Evolutionary conservation across 2,797 vertebrate genomes (phyloP).

Genomic region (Garrulus glandarius): DNA sequence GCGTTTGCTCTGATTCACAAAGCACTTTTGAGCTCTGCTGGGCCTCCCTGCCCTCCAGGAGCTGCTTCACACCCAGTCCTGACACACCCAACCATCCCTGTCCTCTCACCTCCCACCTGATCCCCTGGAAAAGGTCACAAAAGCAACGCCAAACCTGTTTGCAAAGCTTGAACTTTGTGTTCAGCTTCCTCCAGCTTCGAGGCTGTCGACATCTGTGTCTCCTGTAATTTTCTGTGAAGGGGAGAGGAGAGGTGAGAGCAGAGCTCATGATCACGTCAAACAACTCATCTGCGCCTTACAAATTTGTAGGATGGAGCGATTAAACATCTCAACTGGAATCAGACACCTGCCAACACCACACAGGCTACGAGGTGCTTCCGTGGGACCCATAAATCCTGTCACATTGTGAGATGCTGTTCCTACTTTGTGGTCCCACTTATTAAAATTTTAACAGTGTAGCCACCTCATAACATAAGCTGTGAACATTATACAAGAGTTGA

Average conservation of each 20-base stretch:
- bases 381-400: slow-evolving; percentile 9
- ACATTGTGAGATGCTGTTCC: not conserved
- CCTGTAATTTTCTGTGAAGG: slow-evolving; percentile 87
- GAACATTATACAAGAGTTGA: slow-evolving; percentile 39
- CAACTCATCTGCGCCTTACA: not conserved
- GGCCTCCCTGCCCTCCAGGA: not conserved
- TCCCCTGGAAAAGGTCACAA: not conserved
- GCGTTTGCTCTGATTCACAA: not conserved
- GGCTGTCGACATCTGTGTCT: slow-evolving; percentile 91
- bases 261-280: not conserved
- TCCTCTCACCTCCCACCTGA: not conserved
- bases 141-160: slow-evolving; percentile 84
- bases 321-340: not conserved
- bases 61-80: not conserved
- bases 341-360: slow-evolving; percentile 1
- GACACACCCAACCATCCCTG: not conserved
- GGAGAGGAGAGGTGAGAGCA: slow-evolving; percentile 34
- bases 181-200: slow-evolving; percentile 94
- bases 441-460: slow-evolving; percentile 48
- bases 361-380: slow-evolving; percentile 5
- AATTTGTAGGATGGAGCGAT: not conserved
- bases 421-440: slow-evolving; percentile 7
- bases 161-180: slow-evolving; percentile 91
- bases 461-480: not conserved
- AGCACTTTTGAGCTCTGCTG: not conserved